Evolutionary conservation across 2,888 invertebrate genomes (phyloP), one percentile per base, ranked within the genome.

Genomic region (Philhelius pedissequus): DNA sequence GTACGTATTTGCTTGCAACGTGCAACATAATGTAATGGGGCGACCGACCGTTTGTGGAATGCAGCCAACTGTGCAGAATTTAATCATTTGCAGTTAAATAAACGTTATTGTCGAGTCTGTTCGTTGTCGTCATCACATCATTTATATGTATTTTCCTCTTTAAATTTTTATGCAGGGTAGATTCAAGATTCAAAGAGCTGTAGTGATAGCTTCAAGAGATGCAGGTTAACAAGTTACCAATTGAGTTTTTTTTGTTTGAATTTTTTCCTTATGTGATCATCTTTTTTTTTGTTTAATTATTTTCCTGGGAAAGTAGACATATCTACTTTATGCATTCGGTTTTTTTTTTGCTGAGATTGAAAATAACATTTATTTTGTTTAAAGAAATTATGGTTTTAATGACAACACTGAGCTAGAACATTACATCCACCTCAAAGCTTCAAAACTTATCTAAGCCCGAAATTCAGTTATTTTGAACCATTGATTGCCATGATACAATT

Each of bases 11-110:
- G 8, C 8, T 64, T 30, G 64, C 45, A 48, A 32, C 64, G 43
- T 62, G 20, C 43, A 20, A 43, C 27, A n/a, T 18, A 18, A 15
- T 68, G 50, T 64, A 78, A 56, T 56, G 56, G 84, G 80, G 80
- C 84, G 80, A 84, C 75, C 80, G 76, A 80, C 84, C 84, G 84
- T 80, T 73, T 71, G 79, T 80, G 84, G 84, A 84, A 84, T 84
- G 84, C 80, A 80, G 75, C 84, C 80, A 84, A 84, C 80, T 80
- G 80, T 80, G 80, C 84, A 84, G 76, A 84, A 80, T 84, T 80
- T 76, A 84, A 84, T 84, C 84, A 80, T 79, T 84, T 84, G 70
- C 84, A 84, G 84, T 84, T 80, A 84, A 84, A 84, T 84, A 80
- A 84, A 84, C 84, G 75, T 84, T 84, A 84, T 80, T 84, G 80